Evolutionary conservation across 2,797 vertebrate genomes (phyloP).

Genomic region (Gambusia yucatana): DNA sequence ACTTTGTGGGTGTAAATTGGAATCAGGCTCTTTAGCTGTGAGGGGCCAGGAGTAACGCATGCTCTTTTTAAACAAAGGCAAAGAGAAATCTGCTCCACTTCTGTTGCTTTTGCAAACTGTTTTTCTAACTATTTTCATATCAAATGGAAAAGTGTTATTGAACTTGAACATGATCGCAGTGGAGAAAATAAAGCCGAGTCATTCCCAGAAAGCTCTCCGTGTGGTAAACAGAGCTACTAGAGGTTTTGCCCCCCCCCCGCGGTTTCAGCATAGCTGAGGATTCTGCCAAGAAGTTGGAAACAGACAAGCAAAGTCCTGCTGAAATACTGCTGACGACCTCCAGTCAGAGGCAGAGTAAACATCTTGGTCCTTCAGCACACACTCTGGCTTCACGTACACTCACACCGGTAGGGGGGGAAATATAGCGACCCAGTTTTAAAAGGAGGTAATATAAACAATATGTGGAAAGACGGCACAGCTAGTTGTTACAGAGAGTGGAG

Average conservation of each 20-base stretch:
- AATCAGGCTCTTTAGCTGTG: conserved; percentile 7
- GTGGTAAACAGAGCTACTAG: conserved; percentile 29
- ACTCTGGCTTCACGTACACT: conserved; percentile 16
- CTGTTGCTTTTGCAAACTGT: background rate
- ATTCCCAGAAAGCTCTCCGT: conserved; percentile 23
- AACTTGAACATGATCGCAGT: background rate
- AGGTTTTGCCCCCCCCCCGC: background rate
- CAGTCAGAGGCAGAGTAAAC: conserved; percentile 53
- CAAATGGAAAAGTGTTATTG: background rate
- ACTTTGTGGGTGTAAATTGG: conserved; percentile 13
- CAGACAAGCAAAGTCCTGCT: conserved; percentile 53
- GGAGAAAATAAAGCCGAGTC: background rate
- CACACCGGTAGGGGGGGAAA: conserved; percentile 6
- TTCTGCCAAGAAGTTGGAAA: conserved; percentile 40
- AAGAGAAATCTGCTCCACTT: background rate
- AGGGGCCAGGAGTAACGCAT: background rate
- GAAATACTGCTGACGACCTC: conserved; percentile 31
- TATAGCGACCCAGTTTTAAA: conserved; percentile 49
- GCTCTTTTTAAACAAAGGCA: background rate
- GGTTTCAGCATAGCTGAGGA: conserved; percentile 12
- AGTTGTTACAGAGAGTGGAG: background rate
- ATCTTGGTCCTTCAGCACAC: conserved; percentile 43
- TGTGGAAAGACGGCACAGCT: conserved; percentile 27
- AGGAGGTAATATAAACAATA: conserved; percentile 64
- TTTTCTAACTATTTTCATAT: background rate